Base-by-base conservation (phyloP, 2,888 invertebrate genomes). In the Diarsia dahlii region DNA sequence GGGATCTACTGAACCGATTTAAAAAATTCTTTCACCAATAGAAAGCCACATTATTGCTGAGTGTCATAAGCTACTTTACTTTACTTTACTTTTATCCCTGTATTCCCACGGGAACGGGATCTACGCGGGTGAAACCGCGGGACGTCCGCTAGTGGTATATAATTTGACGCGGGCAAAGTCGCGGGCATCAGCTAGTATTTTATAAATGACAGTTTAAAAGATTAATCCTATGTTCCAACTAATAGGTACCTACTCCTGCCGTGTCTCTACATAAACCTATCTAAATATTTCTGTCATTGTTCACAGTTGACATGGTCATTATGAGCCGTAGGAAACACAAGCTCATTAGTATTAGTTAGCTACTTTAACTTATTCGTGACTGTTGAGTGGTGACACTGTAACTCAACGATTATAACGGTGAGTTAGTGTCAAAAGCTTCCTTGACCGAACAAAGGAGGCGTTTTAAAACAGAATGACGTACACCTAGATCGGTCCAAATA, bases 291-390 rank as follows among this genome's bases (percentile, higher is more conserved):
- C 60, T 70, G 73, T 60, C 88, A 85, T 89, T 89, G 90, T 91
- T 89, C 86, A 87, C 84, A 82, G 86, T 87, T 87, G 87, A 88
- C 90, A 89, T 88, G 88, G 87, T 88, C 90, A 89, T 92, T 92
- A 91, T 85, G 81, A 71, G 81, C 50, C 70, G 76, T 84, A 84
- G 85, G 89, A 87, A 90, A 88, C 87, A 87, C 84, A 89, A 85
- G 86, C 89, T 91, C 91, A 91, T 92, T 91, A 91, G 90, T 89
- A 88, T 90, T 89, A 88, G 88, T 87, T 87, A 87, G 84, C 84
- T 86, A 60, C 58, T 58, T 58, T 58, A 58, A 87, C 87, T 84
- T 74, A 85, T 88, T 89, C 89, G 89, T 89, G 89, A 90, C 89
- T 58, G 87, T 80, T 77, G 82, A 82, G 39, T 73, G 56, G 56